phyloP scores from a whole-genome alignment of 2,797 vertebrate species.

The Odontamblyopus lacepedii region DNA sequence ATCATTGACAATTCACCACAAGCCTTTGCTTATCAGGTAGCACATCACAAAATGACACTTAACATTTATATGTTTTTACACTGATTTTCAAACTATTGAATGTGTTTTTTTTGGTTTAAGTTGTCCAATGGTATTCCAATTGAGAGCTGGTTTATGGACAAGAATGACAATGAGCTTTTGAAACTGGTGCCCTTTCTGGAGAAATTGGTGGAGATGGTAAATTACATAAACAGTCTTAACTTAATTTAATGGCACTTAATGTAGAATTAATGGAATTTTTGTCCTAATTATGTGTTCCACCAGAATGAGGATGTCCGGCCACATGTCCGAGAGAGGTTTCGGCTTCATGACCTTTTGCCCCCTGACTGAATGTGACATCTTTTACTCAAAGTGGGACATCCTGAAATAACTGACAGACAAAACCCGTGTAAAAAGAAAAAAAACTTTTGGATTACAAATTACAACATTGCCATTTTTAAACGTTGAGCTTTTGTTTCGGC shows the following conservation, averaged over 20 bases:
- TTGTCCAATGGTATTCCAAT: slow-evolving; percentile 99
- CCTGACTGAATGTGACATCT: slow-evolving; percentile 84
- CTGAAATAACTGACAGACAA: slow-evolving; percentile 62
- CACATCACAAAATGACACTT: neutral
- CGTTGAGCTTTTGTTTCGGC: slow-evolving; percentile 78
- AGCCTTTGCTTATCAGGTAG: slow-evolving; percentile 95
- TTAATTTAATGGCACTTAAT: neutral
- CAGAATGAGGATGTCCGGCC: slow-evolving; percentile 98
- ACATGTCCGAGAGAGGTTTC: slow-evolving; percentile 95
- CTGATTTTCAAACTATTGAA: neutral
- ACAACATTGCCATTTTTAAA: slow-evolving; percentile 92
- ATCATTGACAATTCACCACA: slow-evolving; percentile 99
- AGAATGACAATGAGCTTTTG: slow-evolving; percentile 97
- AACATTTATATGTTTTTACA: neutral
- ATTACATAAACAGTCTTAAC: slow-evolving; percentile 12
- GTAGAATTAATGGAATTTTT: neutral
- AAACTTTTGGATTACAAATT: slow-evolving; percentile 86
- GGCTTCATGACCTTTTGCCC: slow-evolving; percentile 97
- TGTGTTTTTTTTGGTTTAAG: slow-evolving; percentile 58
- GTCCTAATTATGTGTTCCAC: neutral
- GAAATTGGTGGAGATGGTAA: slow-evolving; percentile 97
- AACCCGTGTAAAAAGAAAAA: slow-evolving; percentile 63
- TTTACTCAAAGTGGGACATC: slow-evolving; percentile 49
- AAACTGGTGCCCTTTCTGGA: slow-evolving; percentile 98
- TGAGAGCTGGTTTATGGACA: slow-evolving; percentile 99